These are phyloP conservation scores for Alcis repandata DNA, from an alignment of 2,888 invertebrate species.

Conservation along the genomic window DNA sequence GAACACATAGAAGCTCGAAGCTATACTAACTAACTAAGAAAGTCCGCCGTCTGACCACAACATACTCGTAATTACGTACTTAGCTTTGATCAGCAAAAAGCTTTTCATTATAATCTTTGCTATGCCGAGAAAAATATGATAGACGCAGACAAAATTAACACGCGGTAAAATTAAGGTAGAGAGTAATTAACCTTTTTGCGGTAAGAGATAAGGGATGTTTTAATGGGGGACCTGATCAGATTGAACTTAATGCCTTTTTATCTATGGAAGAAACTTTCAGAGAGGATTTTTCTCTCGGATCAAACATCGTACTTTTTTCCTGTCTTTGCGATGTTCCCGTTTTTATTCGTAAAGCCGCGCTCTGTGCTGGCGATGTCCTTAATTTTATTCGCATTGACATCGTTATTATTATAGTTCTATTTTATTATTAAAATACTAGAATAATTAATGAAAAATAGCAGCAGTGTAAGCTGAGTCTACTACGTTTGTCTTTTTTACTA, in stretches of 20 bases:
- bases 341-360: no score
- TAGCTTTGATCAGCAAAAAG: constrained; percentile 20
- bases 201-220: constrained; percentile 24
- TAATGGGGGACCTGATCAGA: constrained; percentile 29
- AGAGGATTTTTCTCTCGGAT: neutral
- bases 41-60: neutral
- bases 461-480: no score
- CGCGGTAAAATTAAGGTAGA: constrained; percentile 27
- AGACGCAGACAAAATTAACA: constrained; percentile 26
- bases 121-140: constrained; percentile 17
- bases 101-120: constrained; percentile 24
- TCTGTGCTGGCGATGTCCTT: no score
- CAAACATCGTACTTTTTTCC: no score
- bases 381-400: no score
- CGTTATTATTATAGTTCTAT: no score
- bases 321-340: neutral
- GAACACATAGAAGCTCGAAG: no score
- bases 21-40: no score
- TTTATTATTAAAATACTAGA: no score
- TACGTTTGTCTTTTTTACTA: no score
- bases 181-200: constrained; percentile 32
- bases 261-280: constrained; percentile 7
- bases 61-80: constrained; percentile 1
- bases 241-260: constrained; percentile 25
- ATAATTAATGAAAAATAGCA: no score